A percentile compares a stretch with the other conserved stretches of the same genome.
Conservation (phyloP, 2,113 vertebrate genomes). For the Zosterops borbonicus region DNA sequence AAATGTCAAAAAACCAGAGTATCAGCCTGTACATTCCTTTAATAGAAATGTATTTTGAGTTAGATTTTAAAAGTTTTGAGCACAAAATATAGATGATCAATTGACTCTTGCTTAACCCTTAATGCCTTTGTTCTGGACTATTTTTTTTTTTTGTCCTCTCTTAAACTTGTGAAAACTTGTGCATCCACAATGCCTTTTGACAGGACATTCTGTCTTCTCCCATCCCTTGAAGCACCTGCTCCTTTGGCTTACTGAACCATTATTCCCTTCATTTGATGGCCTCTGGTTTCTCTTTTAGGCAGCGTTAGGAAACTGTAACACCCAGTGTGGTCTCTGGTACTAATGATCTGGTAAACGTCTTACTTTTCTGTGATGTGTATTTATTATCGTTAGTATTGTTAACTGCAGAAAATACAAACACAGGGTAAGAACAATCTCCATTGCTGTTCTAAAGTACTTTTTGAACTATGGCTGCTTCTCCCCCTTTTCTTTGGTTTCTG, state of each 20-base stretch:
- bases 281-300: not conserved
- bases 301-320: not conserved
- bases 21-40: not conserved
- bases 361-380: fast-evolving
- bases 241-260: not conserved
- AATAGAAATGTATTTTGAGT: not conserved
- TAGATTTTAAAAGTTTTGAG: not conserved
- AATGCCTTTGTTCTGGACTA: not conserved
- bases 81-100: not conserved
- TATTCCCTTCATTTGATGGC: not conserved
- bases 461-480: not conserved
- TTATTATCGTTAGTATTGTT: not conserved
- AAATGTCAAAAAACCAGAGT: not conserved
- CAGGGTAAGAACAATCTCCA: not conserved
- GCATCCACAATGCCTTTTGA: not conserved
- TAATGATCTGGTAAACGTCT: not conserved
- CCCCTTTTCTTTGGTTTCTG: not conserved
- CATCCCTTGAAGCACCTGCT: not conserved
- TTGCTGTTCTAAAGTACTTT: not conserved
- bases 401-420: not conserved
- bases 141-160: not conserved
- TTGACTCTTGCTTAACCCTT: not conserved
- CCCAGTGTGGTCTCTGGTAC: not conserved
- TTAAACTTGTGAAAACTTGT: not conserved
- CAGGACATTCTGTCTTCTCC: not conserved